Evolutionary conservation across 2,113 vertebrate species (phyloP).

Genomic region (Gasterosteus aculeatus): DNA sequence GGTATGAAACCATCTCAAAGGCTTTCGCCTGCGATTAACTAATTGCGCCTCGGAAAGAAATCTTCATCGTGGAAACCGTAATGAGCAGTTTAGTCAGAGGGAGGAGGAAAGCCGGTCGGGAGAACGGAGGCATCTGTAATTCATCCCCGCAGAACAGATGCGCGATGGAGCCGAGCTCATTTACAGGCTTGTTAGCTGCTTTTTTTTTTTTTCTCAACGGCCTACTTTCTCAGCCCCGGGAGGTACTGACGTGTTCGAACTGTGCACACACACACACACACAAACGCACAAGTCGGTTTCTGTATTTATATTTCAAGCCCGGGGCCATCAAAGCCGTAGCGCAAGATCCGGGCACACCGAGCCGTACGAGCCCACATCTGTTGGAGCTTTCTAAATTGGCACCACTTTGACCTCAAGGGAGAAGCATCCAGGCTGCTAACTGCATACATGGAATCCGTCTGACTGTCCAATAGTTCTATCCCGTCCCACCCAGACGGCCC

Average conservation of each 20-base stretch:
- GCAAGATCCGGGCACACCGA: background rate
- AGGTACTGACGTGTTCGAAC: background rate
- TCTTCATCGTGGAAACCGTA: slow-evolving; percentile 10
- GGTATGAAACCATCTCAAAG: background rate
- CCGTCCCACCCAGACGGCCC: slow-evolving; percentile 37
- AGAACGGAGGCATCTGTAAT: slow-evolving; percentile 53
- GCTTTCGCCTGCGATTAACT: slow-evolving; percentile 20
- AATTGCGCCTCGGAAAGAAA: slow-evolving; percentile 46
- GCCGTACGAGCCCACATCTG: background rate
- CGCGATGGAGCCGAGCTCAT: slow-evolving; percentile 57
- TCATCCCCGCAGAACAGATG: slow-evolving; percentile 61
- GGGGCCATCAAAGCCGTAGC: slow-evolving; percentile 6
- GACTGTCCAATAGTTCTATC: too few species aligned
- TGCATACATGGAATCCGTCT: slow-evolving; percentile 31
- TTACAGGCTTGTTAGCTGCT: slow-evolving; percentile 54
- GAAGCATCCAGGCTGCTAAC: slow-evolving; percentile 31
- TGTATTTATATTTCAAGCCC: slow-evolving; percentile 25
- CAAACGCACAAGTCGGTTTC: background rate
- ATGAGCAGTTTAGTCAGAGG: slow-evolving; percentile 52
- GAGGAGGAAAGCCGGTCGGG: slow-evolving; percentile 57
- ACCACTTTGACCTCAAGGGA: slow-evolving; percentile 29
- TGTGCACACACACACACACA: background rate
- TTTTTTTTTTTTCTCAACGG: slow-evolving; percentile 36
- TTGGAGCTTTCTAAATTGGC: slow-evolving; percentile 35
- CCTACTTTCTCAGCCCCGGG: slow-evolving; percentile 57